Evolutionary conservation across 2,113 vertebrate species (phyloP), one percentile per base, ranked within the genome.

Genomic region (Cephalopterus ornatus): DNA sequence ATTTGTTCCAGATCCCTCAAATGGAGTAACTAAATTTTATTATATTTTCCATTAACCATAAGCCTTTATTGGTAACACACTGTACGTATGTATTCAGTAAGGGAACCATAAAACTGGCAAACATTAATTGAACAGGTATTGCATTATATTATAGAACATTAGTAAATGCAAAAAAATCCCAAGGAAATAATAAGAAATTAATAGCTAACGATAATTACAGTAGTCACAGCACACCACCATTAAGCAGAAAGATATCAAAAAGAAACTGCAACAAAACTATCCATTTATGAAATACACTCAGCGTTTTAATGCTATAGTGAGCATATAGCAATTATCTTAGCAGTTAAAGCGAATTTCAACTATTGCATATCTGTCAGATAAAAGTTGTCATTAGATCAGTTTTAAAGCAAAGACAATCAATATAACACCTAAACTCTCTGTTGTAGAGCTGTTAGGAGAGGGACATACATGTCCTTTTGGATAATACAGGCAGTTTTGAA

Each of bases 131-230:
- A 83, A 50, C 33, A 84, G 74, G 10, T 33, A 78, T 18, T 78
- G 28, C 18, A 33, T 52, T 92, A 52, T 46, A 76, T 44, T 88
- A 76, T 12, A 77, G 52, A 93, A 66, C 42, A 75, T 81, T 52
- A 78, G 26, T 22, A 93, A 93, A 83, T 44, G 56, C 27, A 66
- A 88, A 90, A 74, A 90, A 87, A 61, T 46, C 63, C 50, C 88
- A 90, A 59, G 76, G 56, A 92, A 96, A 88, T 61, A 62, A 66
- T 42, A 53, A 47, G 30, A 91, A 90, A 85, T 19, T 1, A 84
- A 66, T 47, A 92, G 75, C 67, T 92, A 71, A 84, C 26, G 39
- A 47, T 94, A 95, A 95, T 80, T 84, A 68, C 42, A 86, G 83
- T 61, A 72, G 49, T 86, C 49, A 44, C 19, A 61, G 11, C 63